Percentiles rank a stretch among this genome's conserved stretches.
These are phyloP conservation scores for Ernsta delagoae DNA, from an alignment of 2,888 invertebrate species.

Conservation along the genomic window DNA sequence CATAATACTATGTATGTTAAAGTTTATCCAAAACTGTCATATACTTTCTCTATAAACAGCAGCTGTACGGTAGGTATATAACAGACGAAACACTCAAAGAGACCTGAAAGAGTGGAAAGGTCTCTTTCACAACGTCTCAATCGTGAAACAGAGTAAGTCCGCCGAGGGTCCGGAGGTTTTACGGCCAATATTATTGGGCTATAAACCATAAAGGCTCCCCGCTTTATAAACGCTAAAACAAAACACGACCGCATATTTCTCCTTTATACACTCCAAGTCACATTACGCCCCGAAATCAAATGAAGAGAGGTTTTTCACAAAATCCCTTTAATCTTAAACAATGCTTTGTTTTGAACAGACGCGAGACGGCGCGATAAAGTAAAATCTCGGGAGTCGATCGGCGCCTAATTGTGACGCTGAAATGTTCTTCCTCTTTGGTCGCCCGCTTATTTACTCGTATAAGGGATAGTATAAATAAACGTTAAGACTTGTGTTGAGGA, in stretches of 20 bases:
- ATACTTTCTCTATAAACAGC: no score
- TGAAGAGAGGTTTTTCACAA: slow-evolving; percentile 57
- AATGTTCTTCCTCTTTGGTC: no score
- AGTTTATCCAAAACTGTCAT: no score
- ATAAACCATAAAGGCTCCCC: slow-evolving; percentile 76
- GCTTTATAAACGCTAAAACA: slow-evolving; percentile 74
- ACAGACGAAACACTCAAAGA: slow-evolving; percentile 51
- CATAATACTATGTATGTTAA: no score
- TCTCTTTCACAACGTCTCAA: slow-evolving; percentile 66
- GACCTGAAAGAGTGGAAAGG: slow-evolving; percentile 60
- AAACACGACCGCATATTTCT: slow-evolving; percentile 72
- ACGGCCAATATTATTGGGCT: slow-evolving; percentile 76
- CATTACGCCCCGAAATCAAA: slow-evolving; percentile 61
- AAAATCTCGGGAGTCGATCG: slow-evolving; percentile 19
- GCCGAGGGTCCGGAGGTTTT: slow-evolving; percentile 66
- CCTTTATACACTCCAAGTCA: slow-evolving; percentile 66
- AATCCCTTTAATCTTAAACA: slow-evolving; percentile 55
- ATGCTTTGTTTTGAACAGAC: slow-evolving; percentile 46
- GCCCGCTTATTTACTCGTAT: no score
- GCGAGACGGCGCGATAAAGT: slow-evolving; percentile 37
- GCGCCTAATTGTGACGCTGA: not conserved
- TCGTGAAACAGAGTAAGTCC: slow-evolving; percentile 64
- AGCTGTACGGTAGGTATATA: no score
- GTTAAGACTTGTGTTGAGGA: no score
- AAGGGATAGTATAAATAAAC: no score